Base-by-base conservation (phyloP, 2,797 vertebrate genomes). In the Leuciscus waleckii region DNA sequence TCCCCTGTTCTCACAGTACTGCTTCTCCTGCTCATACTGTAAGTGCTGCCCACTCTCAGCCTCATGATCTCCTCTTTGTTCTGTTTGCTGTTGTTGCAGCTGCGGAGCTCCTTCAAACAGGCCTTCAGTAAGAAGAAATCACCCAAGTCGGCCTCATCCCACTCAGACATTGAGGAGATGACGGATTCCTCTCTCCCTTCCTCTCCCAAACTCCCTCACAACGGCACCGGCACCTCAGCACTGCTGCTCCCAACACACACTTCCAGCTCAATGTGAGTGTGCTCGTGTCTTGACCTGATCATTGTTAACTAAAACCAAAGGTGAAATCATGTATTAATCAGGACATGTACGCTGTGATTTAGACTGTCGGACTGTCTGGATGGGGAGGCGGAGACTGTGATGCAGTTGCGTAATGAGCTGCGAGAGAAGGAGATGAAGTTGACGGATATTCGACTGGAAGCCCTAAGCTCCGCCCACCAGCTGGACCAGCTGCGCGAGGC, bases 141-240 rank as follows among this genome's bases (percentile, higher is more conserved):
- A 39, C 98, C 98, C 5, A 99, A 99, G 92, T 99, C 98, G 0
- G 98, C 98, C 0, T 99, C 98, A 26, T 99, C 98, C 83, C 98
- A 99, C 91, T 99, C 98, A 0, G 98, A 99, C 91, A 99, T 99
- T 6, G 98, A 99, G 93, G 98, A 99, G 94, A 99, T 99, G 98
- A 99, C 97, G 0, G 98, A 99, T 92, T 99, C 95, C 16, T 99
- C 98, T 0, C 87, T 99, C 74, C 98, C 98, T 6, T 98, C 98
- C 13, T 99, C 98, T 0, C 98, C 98, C 0, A 99, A 99, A 89
- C 93, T 99, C 5, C 96, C 95, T 5, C 98, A 98, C 92, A 97
- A 98, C 0, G 96, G 93, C 82, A 93, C 96, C 16, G 83, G 94
- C 0, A 89, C 94, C 74, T 93, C 96, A 63, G 93, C 95, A 0